Evolutionary conservation across 2,797 vertebrate genomes (phyloP).

Genomic region (Lagocephalus sceleratus): DNA sequence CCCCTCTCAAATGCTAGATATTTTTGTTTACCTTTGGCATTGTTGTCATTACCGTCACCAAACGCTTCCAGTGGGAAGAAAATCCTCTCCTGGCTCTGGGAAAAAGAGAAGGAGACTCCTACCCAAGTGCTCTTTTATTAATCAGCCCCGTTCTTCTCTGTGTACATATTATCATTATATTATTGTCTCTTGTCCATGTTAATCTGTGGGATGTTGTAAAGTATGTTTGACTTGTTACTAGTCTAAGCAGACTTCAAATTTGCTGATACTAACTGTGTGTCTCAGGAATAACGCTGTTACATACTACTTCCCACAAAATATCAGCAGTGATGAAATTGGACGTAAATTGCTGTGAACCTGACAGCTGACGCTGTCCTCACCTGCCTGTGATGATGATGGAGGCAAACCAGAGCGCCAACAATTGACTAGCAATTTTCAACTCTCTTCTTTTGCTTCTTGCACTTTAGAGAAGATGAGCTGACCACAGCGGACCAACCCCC

Average conservation of each 20-base stretch:
- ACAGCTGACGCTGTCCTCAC: slow-evolving; percentile 30
- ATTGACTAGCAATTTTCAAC: slow-evolving; percentile 34
- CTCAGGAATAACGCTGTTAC: slow-evolving; percentile 24
- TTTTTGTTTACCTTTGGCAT: slow-evolving; percentile 62
- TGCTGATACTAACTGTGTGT: slow-evolving; percentile 21
- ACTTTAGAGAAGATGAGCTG: slow-evolving; percentile 50
- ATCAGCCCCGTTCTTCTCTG: no score
- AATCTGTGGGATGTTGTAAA: no score
- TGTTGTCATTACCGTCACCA: slow-evolving; percentile 59
- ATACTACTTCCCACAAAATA: slow-evolving; percentile 33
- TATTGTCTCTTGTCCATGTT: no score
- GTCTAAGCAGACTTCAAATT: slow-evolving; percentile 23
- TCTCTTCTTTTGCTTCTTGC: slow-evolving; percentile 27
- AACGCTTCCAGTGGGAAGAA: slow-evolving; percentile 35
- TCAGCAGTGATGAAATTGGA: slow-evolving; percentile 49
- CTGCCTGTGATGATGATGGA: slow-evolving; percentile 40
- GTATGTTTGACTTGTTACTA: no score
- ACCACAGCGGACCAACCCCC: slow-evolving; percentile 49
- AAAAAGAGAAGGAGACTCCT: slow-evolving; percentile 38
- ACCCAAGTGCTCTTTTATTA: slow-evolving; percentile 32
- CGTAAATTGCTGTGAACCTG: slow-evolving; percentile 44
- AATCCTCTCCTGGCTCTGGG: slow-evolving; percentile 44
- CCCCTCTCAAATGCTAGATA: slow-evolving; percentile 31
- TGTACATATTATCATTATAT: no score
- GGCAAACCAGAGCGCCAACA: slow-evolving; percentile 33